Base-by-base conservation (phyloP, 1,140 invertebrate genomes). In the Colletes latitarsis region DNA sequence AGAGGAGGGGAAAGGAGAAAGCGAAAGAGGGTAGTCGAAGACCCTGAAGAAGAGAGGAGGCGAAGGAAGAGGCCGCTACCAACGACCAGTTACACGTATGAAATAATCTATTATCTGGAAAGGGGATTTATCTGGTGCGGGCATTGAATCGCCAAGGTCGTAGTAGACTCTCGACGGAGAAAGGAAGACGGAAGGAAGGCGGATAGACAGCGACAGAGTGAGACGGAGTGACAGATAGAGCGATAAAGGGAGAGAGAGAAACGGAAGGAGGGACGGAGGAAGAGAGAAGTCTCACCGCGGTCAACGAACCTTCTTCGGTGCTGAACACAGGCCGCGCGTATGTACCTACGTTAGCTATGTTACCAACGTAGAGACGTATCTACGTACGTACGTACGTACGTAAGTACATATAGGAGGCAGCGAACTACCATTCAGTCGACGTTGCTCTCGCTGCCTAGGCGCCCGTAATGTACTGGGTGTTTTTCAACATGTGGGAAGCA, bases 111-210 rank as follows among this genome's bases (percentile, higher is more conserved):
- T 93, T 92, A 91, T 91, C 90, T 91, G 88, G 57, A 85, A 88
- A 89, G 90, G 89, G 88, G 89, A 93, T 89, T 91, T 92, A 93
- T 93, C 90, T 92, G 88, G 91, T 91, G 92, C 92, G 92, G 90
- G 89, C 91, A 93, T 92, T 92, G 90, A 93, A 92, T 93, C 88
- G 91, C 90, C 92, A 93, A 93, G 92, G 92, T 89, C 92, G 89
- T 88, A 84, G 88, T 89, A 88, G 86, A 91, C 89, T 74, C 88
- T 72, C 85, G 82, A 79, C 82, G 74, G 66, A 46, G 81, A 74
- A 77, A 86, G 71, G 64, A 68, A 72, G 81, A 73, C 60, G 62
- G 74, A 78, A 60, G 68, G 77, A 57, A 64, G 77, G 69, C 19
- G 12, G 70, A 41, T 12, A 64, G 77, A 79, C 63, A n/a, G 30